Base-by-base conservation (phyloP, 2,888 invertebrate genomes). In the Pyrochroa serraticornis region DNA sequence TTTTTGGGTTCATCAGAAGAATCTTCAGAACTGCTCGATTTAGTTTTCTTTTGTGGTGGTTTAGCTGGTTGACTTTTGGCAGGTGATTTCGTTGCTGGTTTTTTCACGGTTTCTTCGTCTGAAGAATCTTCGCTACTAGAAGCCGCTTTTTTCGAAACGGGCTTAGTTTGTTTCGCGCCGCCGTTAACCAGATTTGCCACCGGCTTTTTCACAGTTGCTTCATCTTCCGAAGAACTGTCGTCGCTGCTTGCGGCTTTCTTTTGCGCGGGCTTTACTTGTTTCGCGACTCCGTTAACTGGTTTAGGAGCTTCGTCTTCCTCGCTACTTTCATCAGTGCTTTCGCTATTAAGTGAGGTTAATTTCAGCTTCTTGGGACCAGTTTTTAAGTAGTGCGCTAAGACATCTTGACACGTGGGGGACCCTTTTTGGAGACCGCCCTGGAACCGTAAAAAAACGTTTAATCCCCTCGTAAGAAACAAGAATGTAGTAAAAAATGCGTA, bases 401-500 rank as follows among this genome's bases (percentile, higher is more conserved):
- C 81, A 7, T 90, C 89, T 7, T 75, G 64, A n/a, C 92, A 77
- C 7, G 83, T 81, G 0, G 90, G 88, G 0, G 85, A 82, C 49
- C 87, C 88, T 76, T 90, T 89, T 0, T 82, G 81, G 45, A 88
- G 77, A 7, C 79, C 76, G 65, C 82, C 83, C 91, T 92, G 77
- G 65, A 84, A 84, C 45, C 10, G 31, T 31, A 7, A 45, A 45
- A 43, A 43, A 43, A 9, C 31, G 12, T n/a, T 10, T 12, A 42
- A 42, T 14, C 7, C 38, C 8, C 9, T 7, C 10, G 7, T 8
- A 10, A 42, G 12, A 42, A 12, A 42, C 13, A 7, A 14, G 8
- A 10, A 43, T 2, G 3, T 36, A n/a, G 7, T 2, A 1, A 33
- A 10, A 22, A 30, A 1, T 13, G 2, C 35, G 3, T 6, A 35